Conservation (phyloP, 1,140 invertebrate species). For the Danaus plexippus region DNA sequence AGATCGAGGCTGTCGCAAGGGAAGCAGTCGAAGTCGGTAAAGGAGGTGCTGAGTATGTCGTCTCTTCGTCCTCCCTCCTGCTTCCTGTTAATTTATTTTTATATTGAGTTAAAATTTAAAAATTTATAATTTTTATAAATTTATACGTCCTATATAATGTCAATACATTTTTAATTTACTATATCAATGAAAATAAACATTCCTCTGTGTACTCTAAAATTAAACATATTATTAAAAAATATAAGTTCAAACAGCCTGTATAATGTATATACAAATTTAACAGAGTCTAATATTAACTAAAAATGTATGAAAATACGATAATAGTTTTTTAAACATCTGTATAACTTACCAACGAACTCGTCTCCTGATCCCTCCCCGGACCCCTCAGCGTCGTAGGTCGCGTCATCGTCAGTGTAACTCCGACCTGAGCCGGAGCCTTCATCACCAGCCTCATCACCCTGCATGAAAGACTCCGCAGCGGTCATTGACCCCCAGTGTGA, state of each 20-base stretch:
- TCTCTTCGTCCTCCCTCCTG: constrained; percentile 31
- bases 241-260: too few species aligned
- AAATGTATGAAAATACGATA: too few species aligned
- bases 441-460: constrained; percentile 62
- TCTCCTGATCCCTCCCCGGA: constrained; percentile 58
- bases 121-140: neutral
- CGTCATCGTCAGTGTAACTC: constrained; percentile 50
- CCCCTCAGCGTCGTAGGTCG: constrained; percentile 44
- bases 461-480: constrained; percentile 63
- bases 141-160: neutral
- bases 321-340: neutral
- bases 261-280: too few species aligned
- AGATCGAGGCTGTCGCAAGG: constrained; percentile 21
- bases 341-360: constrained; percentile 38
- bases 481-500: constrained; percentile 36
- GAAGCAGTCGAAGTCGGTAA: constrained; percentile 22
- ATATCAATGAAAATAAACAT: neutral
- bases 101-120: neutral
- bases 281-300: too few species aligned
- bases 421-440: constrained; percentile 56
- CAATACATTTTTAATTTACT: constrained; percentile 1
- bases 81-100: constrained; percentile 31
- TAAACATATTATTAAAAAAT: too few species aligned
- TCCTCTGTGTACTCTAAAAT: too few species aligned
- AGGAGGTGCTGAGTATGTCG: constrained; percentile 41